Percentiles rank a stretch among this genome's conserved stretches.
Evolutionary conservation across 2,888 invertebrate species (phyloP).

Genomic region (Zygaena filipendulae): DNA sequence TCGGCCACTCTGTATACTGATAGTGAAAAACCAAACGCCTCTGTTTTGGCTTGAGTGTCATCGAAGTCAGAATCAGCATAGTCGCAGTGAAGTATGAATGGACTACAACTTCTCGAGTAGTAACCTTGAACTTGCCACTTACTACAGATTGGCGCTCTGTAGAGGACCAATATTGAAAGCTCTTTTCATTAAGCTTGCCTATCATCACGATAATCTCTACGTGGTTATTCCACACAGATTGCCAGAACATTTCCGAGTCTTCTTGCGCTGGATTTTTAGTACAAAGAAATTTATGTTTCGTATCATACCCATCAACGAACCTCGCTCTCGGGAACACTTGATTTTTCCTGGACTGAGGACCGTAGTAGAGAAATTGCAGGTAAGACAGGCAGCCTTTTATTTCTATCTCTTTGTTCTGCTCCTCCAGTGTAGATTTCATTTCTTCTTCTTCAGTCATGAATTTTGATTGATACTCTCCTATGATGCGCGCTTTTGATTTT

Average conservation of each 20-base stretch:
- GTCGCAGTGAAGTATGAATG: constrained; percentile 1
- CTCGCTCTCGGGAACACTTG: constrained; percentile 2
- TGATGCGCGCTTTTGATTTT: constrained; percentile 5
- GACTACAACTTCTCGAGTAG: not conserved
- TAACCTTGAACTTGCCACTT: constrained; percentile 5
- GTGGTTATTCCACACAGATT: constrained; percentile 5
- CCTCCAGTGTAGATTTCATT: constrained; percentile 1
- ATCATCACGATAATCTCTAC: constrained; percentile 4
- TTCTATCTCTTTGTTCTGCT: constrained; percentile 3
- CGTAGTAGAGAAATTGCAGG: constrained; percentile 6
- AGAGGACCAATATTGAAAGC: constrained; percentile 6
- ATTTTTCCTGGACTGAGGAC: constrained; percentile 4
- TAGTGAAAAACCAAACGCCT: constrained; percentile 10
- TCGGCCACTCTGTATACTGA: constrained; percentile 10
- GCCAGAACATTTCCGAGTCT: constrained; percentile 3
- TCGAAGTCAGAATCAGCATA: constrained; percentile 1
- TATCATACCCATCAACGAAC: constrained; percentile 5
- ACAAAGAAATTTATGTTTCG: constrained; percentile 5
- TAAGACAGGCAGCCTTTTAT: constrained; percentile 5
- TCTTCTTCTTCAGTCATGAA: constrained; percentile 1
- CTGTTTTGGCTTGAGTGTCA: too few species aligned
- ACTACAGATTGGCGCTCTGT: constrained; percentile 2
- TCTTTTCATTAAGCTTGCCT: constrained; percentile 5
- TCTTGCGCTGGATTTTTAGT: constrained; percentile 5
- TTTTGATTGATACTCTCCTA: constrained; percentile 2